A percentile compares a stretch with the other conserved stretches of the same genome.
phyloP scores from a whole-genome alignment of 2,113 vertebrate genomes.

The Odontophorus gujanensis region DNA sequence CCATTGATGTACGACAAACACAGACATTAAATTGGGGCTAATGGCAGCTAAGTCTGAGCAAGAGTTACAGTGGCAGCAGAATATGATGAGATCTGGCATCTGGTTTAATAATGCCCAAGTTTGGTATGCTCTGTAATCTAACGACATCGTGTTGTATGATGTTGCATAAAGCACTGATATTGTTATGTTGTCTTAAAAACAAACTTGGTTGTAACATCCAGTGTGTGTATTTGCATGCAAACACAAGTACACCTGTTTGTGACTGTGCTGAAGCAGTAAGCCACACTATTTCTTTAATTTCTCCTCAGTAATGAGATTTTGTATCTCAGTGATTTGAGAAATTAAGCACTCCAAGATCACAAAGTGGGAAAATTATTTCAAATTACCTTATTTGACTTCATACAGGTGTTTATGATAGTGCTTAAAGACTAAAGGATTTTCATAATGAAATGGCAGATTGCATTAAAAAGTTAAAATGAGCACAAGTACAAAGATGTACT shows the following conservation, averaged over 20 bases:
- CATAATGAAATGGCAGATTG: conserved; percentile 11
- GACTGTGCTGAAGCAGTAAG: background rate
- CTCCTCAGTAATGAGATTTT: background rate
- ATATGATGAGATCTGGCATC: background rate
- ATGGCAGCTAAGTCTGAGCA: background rate
- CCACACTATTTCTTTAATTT: background rate
- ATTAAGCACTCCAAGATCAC: background rate
- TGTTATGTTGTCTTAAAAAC: background rate
- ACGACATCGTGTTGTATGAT: background rate
- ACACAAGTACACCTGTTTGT: background rate
- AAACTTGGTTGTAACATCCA: background rate
- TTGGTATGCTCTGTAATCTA: background rate
- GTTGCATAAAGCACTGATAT: background rate
- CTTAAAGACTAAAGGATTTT: conserved; percentile 1
- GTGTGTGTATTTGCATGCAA: background rate
- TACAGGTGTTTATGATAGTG: background rate
- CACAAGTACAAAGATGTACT: background rate
- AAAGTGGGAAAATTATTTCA: background rate
- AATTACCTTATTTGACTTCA: background rate
- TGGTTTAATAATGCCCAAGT: background rate
- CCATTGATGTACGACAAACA: background rate
- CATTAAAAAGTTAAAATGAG: background rate
- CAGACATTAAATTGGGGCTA: background rate
- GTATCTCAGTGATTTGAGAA: background rate
- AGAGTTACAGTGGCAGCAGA: background rate